Conservation (phyloP, 2,113 vertebrate genomes). For the Alectura lathami region DNA sequence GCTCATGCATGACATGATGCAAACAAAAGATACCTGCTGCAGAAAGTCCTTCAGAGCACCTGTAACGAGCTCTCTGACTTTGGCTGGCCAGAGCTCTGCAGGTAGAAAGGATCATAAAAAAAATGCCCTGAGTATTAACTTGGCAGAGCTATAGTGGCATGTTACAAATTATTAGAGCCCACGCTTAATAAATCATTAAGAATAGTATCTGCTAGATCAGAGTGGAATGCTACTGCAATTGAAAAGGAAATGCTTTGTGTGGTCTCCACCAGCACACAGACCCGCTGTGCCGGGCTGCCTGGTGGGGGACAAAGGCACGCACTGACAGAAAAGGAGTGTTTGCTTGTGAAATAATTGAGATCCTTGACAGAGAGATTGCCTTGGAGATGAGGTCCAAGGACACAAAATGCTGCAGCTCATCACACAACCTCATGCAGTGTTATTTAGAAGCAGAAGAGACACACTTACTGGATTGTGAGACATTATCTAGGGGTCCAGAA, state of each 20-base stretch:
- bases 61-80: neutral
- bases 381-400: neutral
- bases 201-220: neutral
- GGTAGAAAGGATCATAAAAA: neutral
- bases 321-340: neutral
- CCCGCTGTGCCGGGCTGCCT: neutral
- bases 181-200: neutral
- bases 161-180: neutral
- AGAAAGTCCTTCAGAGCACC: neutral
- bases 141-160: neutral
- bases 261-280: neutral
- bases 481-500: no score
- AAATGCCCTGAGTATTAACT: neutral
- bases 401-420: neutral
- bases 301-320: neutral
- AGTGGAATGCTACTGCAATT: neutral
- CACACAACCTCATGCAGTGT: rapidly evolving
- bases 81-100: neutral
- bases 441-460: neutral
- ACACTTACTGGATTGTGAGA: neutral
- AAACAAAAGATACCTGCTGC: neutral
- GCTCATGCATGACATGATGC: neutral
- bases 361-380: neutral
- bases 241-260: neutral
- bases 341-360: neutral